Evolutionary conservation across 1,140 invertebrate species (phyloP), one percentile per base, ranked within the genome.

Genomic region (Temnothorax nylanderi): DNA sequence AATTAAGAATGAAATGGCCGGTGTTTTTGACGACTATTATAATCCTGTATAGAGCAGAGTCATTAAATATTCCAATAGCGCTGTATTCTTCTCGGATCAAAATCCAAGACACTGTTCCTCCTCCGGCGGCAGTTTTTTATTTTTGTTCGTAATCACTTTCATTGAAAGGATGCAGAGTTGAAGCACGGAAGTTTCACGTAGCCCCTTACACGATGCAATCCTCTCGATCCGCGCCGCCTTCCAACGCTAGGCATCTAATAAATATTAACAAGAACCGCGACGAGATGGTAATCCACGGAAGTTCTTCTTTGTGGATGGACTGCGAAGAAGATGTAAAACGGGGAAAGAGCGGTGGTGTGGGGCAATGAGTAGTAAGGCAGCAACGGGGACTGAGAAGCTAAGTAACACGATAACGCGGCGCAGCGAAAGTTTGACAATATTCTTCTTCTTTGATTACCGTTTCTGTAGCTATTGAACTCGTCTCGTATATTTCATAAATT

Each of bases 221-320:
- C 76, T 62, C 75, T 85, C 90, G 90, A 90, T 92, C 85, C 82
- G 62, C 88, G 21, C 67, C 47, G 82, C 41, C 84, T 84, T 62
- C 77, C 81, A 74, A 90, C 87, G 86, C 86, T 86, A 88, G 87
- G 86, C 89, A 77, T 91, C 93, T 93, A 93, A 94, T 94, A 94
- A 94, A 94, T 94, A 94, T 94, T 94, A 94, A 94, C 93, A 93
- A 93, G 93, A 92, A 92, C 88, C 88, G 85, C 88, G 89, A 90
- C 90, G 93, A 91, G 89, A 94, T 94, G 93, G 93, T 94, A 94
- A 94, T 94, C 92, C 92, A 82, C 88, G 87, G 76, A 93, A 94
- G 87, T 94, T 93, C 90, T 92, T 91, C 90, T 91, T 89, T 88
- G 87, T 84, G 87, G 78, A 87, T 89, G 84, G 85, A 81, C 84